Evolutionary conservation across 2,113 vertebrate genomes (phyloP).

Genomic region (Bolborhynchus lineola): DNA sequence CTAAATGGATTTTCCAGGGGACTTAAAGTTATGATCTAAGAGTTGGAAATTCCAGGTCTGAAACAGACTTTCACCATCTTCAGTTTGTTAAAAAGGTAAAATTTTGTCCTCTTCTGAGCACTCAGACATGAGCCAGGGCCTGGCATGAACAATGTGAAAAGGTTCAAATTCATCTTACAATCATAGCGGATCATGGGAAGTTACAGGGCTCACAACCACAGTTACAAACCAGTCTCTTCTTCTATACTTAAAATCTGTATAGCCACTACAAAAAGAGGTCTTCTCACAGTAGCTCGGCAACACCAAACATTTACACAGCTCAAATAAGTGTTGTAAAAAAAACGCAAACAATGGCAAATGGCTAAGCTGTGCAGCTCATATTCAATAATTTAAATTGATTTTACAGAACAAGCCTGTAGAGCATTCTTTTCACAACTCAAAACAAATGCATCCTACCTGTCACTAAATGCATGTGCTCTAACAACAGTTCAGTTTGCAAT

Average conservation of each 20-base stretch:
- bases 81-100: background rate
- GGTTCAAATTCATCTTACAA: background rate
- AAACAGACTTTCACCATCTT: background rate
- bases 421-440: background rate
- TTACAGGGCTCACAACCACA: background rate
- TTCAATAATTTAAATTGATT: background rate
- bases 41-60: background rate
- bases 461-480: background rate
- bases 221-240: background rate
- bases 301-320: background rate
- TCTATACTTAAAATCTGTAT: background rate
- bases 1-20: background rate
- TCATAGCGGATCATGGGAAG: background rate
- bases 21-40: background rate
- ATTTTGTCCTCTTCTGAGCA: background rate
- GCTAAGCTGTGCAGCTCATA: background rate
- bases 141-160: background rate
- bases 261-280: background rate
- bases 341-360: background rate
- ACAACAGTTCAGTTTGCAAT: background rate
- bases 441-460: background rate
- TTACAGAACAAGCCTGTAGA: background rate
- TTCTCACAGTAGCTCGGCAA: background rate
- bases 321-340: background rate
- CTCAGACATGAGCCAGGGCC: rapidly evolving